phyloP scores from a whole-genome alignment of 2,888 invertebrate genomes.

The Drosophila anomalata region DNA sequence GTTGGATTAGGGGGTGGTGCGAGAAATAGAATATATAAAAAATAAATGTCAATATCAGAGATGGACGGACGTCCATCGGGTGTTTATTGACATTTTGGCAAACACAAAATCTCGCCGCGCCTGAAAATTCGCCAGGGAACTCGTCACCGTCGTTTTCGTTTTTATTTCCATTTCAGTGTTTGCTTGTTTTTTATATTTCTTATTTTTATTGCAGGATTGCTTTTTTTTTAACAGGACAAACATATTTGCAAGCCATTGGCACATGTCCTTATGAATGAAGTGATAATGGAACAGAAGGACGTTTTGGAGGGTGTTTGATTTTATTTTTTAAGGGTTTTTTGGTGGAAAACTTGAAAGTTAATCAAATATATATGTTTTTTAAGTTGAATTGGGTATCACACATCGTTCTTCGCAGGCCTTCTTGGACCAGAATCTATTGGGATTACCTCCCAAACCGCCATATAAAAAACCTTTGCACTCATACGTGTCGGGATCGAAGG shows the following conservation, averaged over 20 bases:
- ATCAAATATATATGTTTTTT: not conserved
- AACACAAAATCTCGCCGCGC: conserved; percentile 60
- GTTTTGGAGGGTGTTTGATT: conserved; percentile 16
- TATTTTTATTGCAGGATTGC: conserved; percentile 1
- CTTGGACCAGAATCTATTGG: conserved; percentile 6
- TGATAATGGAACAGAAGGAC: conserved; percentile 80
- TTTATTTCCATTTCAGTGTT: conserved; percentile 12
- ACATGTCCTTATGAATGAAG: conserved; percentile 83
- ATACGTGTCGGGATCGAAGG: not conserved
- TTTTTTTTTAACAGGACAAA: conserved; percentile 34
- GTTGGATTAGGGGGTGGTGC: conserved; percentile 3
- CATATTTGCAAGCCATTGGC: conserved; percentile 70
- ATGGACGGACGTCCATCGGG: conserved; percentile 51
- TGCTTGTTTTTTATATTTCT: conserved; percentile 17
- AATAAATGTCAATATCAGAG: conserved; percentile 67
- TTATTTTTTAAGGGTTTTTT: not conserved
- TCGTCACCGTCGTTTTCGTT: conserved; percentile 20
- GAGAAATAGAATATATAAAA: conserved; percentile 51
- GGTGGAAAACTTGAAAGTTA: not conserved
- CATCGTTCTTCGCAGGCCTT: conserved; percentile 3
- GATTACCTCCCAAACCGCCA: conserved; percentile 5
- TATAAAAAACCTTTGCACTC: conserved; percentile 1
- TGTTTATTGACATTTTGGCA: conserved; percentile 79
- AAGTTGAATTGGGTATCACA: not conserved
- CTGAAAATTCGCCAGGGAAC: conserved; percentile 65